Conservation (phyloP, 2,888 invertebrate genomes). For the Xestobium rufovillosum region DNA sequence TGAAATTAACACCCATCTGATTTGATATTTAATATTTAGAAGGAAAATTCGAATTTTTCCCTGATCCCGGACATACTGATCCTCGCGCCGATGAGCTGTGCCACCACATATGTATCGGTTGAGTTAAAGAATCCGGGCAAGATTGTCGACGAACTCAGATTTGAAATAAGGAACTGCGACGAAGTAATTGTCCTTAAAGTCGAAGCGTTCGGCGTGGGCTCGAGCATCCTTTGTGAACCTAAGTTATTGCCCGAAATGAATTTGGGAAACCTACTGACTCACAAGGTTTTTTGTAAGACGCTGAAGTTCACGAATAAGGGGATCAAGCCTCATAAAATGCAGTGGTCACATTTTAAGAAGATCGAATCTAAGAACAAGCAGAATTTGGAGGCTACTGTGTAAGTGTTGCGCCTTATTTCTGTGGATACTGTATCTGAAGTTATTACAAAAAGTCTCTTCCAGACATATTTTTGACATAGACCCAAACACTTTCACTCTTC, state of each 20-base stretch:
- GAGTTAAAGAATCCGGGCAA: conserved; percentile 37
- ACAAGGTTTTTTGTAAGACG: conserved; percentile 41
- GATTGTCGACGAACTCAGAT: conserved; percentile 27
- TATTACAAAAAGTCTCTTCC: conserved; percentile 23
- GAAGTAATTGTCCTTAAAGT: conserved; percentile 42
- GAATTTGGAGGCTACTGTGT: no score
- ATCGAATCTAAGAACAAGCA: no score
- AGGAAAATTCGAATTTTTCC: no score
- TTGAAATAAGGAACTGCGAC: conserved; percentile 40
- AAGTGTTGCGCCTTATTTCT: no score
- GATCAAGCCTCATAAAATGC: conserved; percentile 46
- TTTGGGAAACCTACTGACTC: conserved; percentile 59
- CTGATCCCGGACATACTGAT: no score
- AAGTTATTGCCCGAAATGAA: conserved; percentile 49
- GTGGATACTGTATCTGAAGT: no score
- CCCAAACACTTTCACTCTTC: conserved; percentile 40
- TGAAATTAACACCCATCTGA: no score
- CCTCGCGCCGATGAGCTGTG: no score
- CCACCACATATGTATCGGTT: no score
- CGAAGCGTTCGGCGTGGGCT: conserved; percentile 56
- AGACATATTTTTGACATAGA: conserved; percentile 46
- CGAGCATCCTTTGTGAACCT: conserved; percentile 57
- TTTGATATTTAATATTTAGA: no score
- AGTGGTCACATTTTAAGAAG: no score
- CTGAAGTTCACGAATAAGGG: conserved; percentile 52